phyloP scores from a whole-genome alignment of 92 coral and sea anemone species.

The Micromussa lordhowensis region DNA sequence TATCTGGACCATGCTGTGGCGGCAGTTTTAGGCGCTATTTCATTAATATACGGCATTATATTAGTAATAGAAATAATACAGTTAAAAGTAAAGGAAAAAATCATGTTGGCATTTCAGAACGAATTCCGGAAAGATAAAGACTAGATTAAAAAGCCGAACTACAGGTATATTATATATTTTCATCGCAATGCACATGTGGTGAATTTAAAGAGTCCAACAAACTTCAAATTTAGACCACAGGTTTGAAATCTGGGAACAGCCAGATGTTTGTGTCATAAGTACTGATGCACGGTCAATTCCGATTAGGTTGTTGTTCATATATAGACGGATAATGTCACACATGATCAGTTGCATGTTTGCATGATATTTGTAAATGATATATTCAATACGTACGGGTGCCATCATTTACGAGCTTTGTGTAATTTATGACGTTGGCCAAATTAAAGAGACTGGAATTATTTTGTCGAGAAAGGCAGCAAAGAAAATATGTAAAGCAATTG shows the following conservation, averaged over 20 bases:
- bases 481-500: neutral
- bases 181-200: neutral
- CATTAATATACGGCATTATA: conserved; percentile 64
- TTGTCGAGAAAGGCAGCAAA: neutral
- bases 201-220: neutral
- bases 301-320: neutral
- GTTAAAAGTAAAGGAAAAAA: conserved; percentile 2
- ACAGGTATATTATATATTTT: neutral
- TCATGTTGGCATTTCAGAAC: neutral
- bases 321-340: too few relatives aligned
- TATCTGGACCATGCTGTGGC: conserved; percentile 82
- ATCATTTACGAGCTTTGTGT: too few relatives aligned
- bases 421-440: too few relatives aligned
- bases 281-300: neutral
- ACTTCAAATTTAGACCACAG: neutral
- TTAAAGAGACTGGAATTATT: neutral
- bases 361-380: neutral
- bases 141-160: neutral
- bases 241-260: neutral
- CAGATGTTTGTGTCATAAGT: neutral
- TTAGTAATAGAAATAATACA: conserved; percentile 24
- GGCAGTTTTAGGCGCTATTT: conserved; percentile 55
- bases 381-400: too few relatives aligned
- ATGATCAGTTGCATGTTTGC: neutral
- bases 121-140: neutral